Conservation (phyloP, 2,888 invertebrate genomes). For the Nymphalis polychloros region DNA sequence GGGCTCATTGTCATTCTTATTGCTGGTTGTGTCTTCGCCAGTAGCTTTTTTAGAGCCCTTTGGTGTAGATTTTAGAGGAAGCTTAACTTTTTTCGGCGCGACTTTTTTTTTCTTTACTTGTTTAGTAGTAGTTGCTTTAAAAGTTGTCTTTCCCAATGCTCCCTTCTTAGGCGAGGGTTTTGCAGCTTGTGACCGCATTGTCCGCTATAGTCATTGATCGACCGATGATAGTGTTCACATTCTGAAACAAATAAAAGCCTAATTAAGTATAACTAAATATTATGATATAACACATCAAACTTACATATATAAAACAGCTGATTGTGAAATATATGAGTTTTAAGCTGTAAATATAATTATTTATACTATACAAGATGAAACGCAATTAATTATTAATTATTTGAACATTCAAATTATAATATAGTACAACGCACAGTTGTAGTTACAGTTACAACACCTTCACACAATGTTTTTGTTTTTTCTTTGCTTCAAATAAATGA, state of each 20-base stretch:
- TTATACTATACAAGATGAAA: too few species aligned
- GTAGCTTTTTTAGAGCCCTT: conserved; percentile 61
- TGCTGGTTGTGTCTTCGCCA: conserved; percentile 50
- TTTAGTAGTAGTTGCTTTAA: conserved; percentile 59
- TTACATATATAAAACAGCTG: too few species aligned
- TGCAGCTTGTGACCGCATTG: conserved; percentile 77
- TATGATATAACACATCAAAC: too few species aligned
- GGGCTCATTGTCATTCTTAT: conserved; percentile 54
- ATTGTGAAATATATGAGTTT: too few species aligned
- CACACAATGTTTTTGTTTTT: too few species aligned
- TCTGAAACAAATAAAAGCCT: conserved; percentile 66
- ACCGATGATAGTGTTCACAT: conserved; percentile 62
- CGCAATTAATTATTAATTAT: too few species aligned
- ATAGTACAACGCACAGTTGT: too few species aligned
- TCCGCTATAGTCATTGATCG: conserved; percentile 69
- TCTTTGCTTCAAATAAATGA: too few species aligned
- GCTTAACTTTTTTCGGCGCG: conserved; percentile 63
- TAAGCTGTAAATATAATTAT: too few species aligned
- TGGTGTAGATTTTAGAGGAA: conserved; percentile 55
- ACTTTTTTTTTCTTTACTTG: conserved; percentile 61
- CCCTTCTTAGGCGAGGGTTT: conserved; percentile 76
- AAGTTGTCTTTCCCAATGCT: conserved; percentile 64
- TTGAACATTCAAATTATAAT: too few species aligned
- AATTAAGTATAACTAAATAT: neutral
- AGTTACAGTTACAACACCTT: too few species aligned